Conservation (phyloP, 2,888 invertebrate genomes). For the Orthonevra nobilis region DNA sequence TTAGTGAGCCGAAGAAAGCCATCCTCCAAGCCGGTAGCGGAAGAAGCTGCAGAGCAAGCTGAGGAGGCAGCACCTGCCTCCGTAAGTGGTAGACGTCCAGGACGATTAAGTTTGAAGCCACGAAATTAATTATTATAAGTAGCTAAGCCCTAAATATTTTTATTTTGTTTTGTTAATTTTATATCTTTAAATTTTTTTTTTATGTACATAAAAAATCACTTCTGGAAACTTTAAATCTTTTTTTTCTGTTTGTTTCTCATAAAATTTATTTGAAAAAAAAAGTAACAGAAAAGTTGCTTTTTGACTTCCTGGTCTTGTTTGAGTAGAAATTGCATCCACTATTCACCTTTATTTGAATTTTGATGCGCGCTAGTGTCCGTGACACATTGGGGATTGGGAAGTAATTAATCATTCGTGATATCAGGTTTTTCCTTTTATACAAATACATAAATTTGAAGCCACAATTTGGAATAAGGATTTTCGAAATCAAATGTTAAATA, state of each 20-base stretch:
- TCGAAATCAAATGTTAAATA: too few species aligned
- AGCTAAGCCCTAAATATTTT: conserved; percentile 53
- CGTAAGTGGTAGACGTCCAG: conserved; percentile 74
- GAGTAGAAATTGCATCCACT: background rate
- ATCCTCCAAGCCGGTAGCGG: conserved; percentile 74
- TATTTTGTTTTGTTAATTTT: conserved; percentile 66
- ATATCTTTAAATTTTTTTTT: conserved; percentile 45
- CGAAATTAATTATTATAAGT: conserved; percentile 74
- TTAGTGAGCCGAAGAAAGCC: conserved; percentile 77
- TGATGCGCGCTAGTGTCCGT: too few species aligned
- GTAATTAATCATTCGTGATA: too few species aligned
- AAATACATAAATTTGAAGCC: too few species aligned
- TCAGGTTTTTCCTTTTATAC: too few species aligned
- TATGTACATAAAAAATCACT: conserved; percentile 63
- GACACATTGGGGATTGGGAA: too few species aligned
- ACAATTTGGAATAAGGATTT: too few species aligned
- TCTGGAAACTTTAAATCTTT: conserved; percentile 25
- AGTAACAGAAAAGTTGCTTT: background rate
- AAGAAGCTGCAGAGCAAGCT: conserved; percentile 76
- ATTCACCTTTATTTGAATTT: too few species aligned
- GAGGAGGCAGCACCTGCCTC: conserved; percentile 76
- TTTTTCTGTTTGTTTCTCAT: background rate
- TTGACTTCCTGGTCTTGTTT: background rate
- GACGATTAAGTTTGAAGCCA: conserved; percentile 77
- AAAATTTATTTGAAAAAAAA: too few species aligned